Conservation (phyloP, 53 echinoderm and acorn worm species). For the Stichopus horrens region DNA sequence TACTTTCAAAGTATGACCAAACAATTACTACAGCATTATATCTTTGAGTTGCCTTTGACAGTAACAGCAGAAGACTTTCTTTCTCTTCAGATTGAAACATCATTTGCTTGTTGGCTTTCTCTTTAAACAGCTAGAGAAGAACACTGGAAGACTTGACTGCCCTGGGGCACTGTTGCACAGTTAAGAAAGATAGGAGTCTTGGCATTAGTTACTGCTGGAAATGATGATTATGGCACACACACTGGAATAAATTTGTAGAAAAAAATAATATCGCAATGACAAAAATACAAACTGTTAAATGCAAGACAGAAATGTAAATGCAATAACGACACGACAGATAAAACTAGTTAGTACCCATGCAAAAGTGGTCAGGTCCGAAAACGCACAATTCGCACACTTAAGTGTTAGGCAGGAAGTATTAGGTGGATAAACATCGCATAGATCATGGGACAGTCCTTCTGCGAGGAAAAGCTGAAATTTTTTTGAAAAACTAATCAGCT, state of each 20-base stretch:
- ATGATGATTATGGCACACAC: background rate
- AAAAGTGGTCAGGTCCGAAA: conserved; percentile 20
- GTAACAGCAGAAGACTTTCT: no score
- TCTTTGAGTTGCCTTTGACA: no score
- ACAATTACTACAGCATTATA: no score
- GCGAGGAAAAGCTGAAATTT: no score
- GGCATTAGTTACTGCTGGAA: background rate
- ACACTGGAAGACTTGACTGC: no score
- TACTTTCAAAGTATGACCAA: no score
- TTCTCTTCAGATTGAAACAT: no score
- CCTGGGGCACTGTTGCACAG: no score
- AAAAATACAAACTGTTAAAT: background rate
- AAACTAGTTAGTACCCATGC: conserved; percentile 36
- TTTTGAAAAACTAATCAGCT: no score
- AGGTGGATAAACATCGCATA: background rate
- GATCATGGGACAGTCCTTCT: background rate
- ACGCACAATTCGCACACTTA: background rate
- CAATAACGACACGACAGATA: conserved; percentile 15
- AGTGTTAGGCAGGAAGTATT: background rate
- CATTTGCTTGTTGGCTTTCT: no score
- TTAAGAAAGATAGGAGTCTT: background rate
- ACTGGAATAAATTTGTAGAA: background rate
- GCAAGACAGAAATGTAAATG: background rate
- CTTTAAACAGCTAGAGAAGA: no score
- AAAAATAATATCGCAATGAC: background rate